A percentile compares a stretch with the other conserved stretches of the same genome.
Conservation (phyloP, 2,113 vertebrate genomes). For the Crotophaga sulcirostris region DNA sequence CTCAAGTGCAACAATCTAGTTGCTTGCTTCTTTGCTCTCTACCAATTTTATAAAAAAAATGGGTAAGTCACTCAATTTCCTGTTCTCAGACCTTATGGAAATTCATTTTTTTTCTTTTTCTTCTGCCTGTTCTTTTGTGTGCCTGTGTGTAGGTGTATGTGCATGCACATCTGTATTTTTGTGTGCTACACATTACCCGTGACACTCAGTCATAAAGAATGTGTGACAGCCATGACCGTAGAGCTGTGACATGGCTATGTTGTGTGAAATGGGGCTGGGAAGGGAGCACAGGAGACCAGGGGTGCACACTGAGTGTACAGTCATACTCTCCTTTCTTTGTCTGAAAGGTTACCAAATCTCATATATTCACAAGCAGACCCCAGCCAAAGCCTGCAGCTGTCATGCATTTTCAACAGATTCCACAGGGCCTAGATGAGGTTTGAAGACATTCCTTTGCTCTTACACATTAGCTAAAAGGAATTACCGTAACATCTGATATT, state of each 20-base stretch:
- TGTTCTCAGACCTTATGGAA: conserved; percentile 22
- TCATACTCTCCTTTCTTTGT: conserved; percentile 73
- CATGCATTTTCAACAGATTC: conserved; percentile 99
- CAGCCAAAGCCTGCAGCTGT: conserved; percentile 94
- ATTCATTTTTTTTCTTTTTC: neutral
- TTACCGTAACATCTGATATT: conserved; percentile 98
- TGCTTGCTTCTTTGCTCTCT: neutral
- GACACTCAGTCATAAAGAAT: neutral
- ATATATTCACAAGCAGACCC: conserved; percentile 82
- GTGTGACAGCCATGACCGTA: conserved; percentile 12
- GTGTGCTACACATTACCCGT: neutral
- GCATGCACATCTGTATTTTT: neutral
- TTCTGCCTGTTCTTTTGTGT: neutral
- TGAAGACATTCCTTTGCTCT: conserved; percentile 94
- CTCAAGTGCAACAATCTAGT: neutral
- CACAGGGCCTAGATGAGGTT: conserved; percentile 88
- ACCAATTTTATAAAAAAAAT: neutral
- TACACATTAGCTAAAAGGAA: conserved; percentile 94
- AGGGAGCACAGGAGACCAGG: neutral
- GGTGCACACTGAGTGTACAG: conserved; percentile 59
- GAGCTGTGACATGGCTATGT: conserved; percentile 21
- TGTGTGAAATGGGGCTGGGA: conserved; percentile 47
- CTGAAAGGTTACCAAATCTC: conserved; percentile 83
- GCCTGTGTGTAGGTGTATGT: neutral
- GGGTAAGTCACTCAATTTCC: conserved; percentile 9